A percentile compares a stretch with the other conserved stretches of the same genome.
Evolutionary conservation across 30 jellyfish, hydroid and myxozoan species (phyloP).

Genomic region (Chironex yamaguchii): DNA sequence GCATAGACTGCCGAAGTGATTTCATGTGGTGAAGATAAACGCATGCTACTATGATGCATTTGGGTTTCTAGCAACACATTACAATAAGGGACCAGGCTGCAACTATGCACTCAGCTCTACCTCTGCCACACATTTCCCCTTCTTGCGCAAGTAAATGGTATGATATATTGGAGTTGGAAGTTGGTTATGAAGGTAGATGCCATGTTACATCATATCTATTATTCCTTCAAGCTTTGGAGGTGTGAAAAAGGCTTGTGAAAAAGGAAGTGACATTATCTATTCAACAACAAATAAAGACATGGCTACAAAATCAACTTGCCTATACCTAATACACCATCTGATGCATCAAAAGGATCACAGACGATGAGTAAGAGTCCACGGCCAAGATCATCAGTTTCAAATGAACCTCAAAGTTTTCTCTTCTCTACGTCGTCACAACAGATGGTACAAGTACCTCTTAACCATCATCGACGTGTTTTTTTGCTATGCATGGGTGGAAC

Average conservation of each 20-base stretch:
- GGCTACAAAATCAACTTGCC: slow-evolving; percentile 29
- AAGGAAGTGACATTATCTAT: slow-evolving; percentile 20
- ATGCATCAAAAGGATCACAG: slow-evolving; percentile 11
- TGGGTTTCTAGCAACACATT: neutral
- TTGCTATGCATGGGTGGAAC: slow-evolving; percentile 40
- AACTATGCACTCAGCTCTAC: neutral
- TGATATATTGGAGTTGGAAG: neutral
- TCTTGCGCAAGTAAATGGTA: neutral
- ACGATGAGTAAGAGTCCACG: slow-evolving; percentile 33
- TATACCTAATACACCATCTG: slow-evolving; percentile 54
- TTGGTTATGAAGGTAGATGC: neutral
- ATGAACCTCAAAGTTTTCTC: slow-evolving; percentile 44
- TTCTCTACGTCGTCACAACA: slow-evolving; percentile 11
- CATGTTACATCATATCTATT: neutral
- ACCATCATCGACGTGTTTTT: slow-evolving; percentile 50
- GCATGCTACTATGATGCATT: neutral
- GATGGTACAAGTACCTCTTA: slow-evolving; percentile 23
- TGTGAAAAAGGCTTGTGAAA: slow-evolving; percentile 22
- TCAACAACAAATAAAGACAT: neutral
- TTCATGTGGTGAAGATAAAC: neutral
- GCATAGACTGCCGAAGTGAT: neutral
- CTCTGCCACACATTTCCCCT: neutral
- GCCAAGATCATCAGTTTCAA: slow-evolving; percentile 45
- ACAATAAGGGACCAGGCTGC: neutral
- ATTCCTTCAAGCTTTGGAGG: slow-evolving; percentile 48